A percentile compares a stretch with the other conserved stretches of the same genome.
Evolutionary conservation across 2,888 invertebrate genomes (phyloP).

Genomic region (Prenolepis imparis): DNA sequence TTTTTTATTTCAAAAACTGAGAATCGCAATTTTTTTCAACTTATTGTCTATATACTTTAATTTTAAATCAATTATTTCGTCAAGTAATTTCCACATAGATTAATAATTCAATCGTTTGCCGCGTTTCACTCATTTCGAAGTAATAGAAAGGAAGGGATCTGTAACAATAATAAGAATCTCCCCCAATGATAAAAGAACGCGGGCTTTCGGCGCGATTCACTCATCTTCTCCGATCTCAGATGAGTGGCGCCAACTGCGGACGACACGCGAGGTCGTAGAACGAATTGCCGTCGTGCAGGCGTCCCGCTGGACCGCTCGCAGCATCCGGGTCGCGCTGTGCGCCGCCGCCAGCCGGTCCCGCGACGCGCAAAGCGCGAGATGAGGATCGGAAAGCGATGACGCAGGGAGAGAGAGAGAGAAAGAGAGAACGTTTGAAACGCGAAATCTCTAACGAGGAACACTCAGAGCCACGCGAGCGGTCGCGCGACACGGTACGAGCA

Average conservation of each 20-base stretch:
- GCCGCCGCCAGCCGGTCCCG: conserved; percentile 1
- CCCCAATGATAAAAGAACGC: conserved; percentile 25
- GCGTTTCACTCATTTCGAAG: neutral
- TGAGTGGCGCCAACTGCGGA: conserved; percentile 55
- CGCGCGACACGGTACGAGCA: conserved; percentile 78
- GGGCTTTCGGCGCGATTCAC: neutral
- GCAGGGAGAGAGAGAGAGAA: conserved; percentile 60
- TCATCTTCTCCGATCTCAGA: neutral
- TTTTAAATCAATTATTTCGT: neutral
- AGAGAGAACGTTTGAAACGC: conserved; percentile 75
- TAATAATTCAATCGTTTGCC: neutral
- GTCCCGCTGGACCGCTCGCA: conserved; percentile 63
- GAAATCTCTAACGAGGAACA: conserved; percentile 75
- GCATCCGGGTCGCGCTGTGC: conserved; percentile 62
- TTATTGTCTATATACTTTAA: neutral
- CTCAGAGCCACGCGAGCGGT: conserved; percentile 84
- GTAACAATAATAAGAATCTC: neutral
- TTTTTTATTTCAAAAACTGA: neutral
- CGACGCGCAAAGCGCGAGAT: conserved; percentile 36
- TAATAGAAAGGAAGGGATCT: conserved; percentile 2
- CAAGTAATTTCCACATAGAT: neutral
- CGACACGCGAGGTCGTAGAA: neutral
- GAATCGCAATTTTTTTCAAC: neutral
- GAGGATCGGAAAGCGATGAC: conserved; percentile 17
- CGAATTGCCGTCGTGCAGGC: conserved; percentile 68